phyloP scores from a whole-genome alignment of 2,113 vertebrate species.

The Oreochromis aureus region DNA sequence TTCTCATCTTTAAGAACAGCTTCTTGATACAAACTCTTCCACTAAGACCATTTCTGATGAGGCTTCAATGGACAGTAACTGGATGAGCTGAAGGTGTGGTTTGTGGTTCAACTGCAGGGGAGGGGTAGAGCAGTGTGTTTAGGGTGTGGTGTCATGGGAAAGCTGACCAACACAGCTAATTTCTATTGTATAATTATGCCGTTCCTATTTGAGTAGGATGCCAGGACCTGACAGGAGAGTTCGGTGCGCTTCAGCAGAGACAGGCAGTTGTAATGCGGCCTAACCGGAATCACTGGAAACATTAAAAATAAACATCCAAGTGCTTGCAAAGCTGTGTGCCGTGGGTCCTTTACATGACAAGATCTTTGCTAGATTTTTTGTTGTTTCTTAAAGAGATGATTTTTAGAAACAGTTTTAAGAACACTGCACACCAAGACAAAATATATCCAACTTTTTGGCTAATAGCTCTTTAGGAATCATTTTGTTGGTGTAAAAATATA shows the following conservation, averaged over 20 bases:
- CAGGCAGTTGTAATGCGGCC: rapidly evolving
- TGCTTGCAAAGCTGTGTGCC: neutral
- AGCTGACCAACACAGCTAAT: neutral
- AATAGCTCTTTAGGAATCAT: neutral
- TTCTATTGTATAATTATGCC: rapidly evolving
- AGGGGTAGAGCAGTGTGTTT: neutral
- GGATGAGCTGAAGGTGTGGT: neutral
- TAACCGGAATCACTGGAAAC: rapidly evolving
- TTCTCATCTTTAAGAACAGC: neutral
- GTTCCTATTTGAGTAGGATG: neutral
- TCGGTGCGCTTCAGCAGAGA: neutral
- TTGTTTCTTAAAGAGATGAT: neutral
- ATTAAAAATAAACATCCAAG: neutral
- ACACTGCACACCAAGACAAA: neutral
- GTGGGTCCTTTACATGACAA: neutral
- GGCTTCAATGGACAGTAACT: neutral
- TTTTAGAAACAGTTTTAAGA: neutral
- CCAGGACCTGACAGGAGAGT: neutral
- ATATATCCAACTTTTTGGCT: neutral
- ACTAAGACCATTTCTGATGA: neutral
- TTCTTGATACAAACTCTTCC: neutral
- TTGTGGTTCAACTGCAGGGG: neutral
- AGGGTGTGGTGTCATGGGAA: rapidly evolving
- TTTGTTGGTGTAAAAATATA: neutral
- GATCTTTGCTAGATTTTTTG: neutral